phyloP scores from a whole-genome alignment of 2,113 vertebrate genomes.

The Nesogale talazaci region DNA sequence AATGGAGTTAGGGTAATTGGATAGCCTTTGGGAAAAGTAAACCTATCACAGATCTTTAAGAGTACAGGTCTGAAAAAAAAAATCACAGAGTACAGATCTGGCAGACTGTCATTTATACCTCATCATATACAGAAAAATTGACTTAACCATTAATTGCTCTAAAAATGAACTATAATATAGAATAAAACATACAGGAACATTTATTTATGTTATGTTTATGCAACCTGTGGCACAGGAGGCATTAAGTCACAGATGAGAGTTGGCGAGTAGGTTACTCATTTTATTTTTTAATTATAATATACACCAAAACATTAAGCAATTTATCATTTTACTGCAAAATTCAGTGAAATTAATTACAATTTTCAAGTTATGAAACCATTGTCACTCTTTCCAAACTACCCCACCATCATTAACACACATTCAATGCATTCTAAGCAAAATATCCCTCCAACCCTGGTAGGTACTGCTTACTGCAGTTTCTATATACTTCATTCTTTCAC shows the following conservation, averaged over 20 bases:
- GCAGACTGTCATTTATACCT: not conserved
- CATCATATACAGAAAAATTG: too few relatives aligned
- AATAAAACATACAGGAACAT: not conserved
- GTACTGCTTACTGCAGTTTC: not conserved
- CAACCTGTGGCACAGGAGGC: not conserved
- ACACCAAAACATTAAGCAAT: not conserved
- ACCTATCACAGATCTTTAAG: not conserved
- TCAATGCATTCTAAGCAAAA: not conserved
- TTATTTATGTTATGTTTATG: not conserved
- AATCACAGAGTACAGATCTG: too few relatives aligned
- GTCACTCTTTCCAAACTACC: not conserved
- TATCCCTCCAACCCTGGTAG: not conserved
- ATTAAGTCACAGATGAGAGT: not conserved
- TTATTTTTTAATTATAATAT: not conserved
- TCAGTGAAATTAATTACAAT: not conserved
- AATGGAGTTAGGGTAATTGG: not conserved
- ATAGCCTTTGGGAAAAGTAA: not conserved
- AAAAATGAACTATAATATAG: not conserved
- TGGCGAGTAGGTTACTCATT: not conserved
- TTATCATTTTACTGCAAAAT: not conserved
- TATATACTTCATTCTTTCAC: not conserved
- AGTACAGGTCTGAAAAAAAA: too few relatives aligned
- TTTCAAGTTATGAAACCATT: not conserved
- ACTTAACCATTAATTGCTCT: not conserved
- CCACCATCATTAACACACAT: not conserved